Conservation (phyloP, 1,140 invertebrate species). For the Dryas iulia region DNA sequence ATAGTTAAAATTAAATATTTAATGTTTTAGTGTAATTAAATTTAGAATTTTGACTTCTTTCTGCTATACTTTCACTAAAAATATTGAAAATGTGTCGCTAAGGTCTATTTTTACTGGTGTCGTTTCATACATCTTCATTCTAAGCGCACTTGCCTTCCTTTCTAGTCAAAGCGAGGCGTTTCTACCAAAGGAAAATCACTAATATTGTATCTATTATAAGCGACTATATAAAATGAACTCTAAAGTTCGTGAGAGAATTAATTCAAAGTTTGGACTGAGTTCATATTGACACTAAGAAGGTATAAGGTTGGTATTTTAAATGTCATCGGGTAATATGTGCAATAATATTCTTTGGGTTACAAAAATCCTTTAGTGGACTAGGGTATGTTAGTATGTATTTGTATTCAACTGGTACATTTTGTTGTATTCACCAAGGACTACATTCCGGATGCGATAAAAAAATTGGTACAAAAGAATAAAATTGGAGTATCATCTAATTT, state of each 20-base stretch:
- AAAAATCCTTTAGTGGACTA: background rate
- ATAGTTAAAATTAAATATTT: background rate
- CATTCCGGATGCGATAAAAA: constrained; percentile 12
- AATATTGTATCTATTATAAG: background rate
- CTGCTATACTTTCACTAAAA: constrained; percentile 14
- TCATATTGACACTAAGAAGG: too few species aligned
- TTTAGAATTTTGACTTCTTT: constrained; percentile 12
- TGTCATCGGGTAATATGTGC: too few species aligned
- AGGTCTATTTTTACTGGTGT: constrained; percentile 6
- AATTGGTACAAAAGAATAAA: constrained; percentile 42
- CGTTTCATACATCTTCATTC: background rate
- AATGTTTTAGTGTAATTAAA: background rate
- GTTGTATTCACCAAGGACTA: background rate
- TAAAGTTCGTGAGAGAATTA: too few species aligned
- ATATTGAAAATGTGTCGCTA: constrained; percentile 18
- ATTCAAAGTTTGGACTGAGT: too few species aligned
- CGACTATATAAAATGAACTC: background rate
- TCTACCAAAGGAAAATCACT: background rate
- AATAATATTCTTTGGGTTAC: background rate
- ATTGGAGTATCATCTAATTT: constrained; percentile 48
- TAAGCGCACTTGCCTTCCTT: background rate
- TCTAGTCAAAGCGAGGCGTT: background rate
- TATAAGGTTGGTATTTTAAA: too few species aligned
- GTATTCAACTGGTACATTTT: background rate
- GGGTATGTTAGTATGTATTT: background rate